These are phyloP conservation scores for Papilio glaucus DNA, from an alignment of 1,140 invertebrate genomes.

Conservation along the genomic window DNA sequence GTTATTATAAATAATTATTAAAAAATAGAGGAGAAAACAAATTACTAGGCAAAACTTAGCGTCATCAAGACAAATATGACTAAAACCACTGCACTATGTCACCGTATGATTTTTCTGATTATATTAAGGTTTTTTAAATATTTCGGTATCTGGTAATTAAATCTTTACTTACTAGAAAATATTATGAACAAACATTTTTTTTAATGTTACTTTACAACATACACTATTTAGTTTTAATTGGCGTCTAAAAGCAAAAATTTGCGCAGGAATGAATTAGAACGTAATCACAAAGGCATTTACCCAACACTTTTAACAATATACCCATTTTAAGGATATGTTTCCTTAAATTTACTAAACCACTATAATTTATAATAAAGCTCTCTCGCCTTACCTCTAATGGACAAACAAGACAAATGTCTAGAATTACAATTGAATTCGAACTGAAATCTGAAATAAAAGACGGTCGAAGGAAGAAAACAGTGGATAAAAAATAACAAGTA, in stretches of 20 bases:
- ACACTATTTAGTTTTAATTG: too few species aligned
- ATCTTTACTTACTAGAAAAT: neutral
- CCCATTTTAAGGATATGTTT: neutral
- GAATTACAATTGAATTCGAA: neutral
- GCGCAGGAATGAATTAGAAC: neutral
- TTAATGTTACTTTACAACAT: neutral
- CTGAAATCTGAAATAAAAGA: constrained; percentile 7
- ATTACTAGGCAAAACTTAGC: neutral
- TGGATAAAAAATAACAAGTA: neutral
- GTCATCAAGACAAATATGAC: neutral
- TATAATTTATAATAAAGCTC: neutral
- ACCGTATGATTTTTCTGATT: neutral
- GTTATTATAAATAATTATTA: neutral
- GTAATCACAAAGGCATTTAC: neutral
- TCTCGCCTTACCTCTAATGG: neutral
- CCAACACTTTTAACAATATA: neutral
- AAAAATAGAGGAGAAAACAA: neutral
- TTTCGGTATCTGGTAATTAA: neutral
- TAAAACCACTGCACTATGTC: constrained; percentile 1
- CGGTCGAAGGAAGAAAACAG: neutral
- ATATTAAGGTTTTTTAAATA: constrained; percentile 1
- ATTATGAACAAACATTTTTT: neutral
- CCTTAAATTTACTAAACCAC: neutral
- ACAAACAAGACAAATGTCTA: constrained; percentile 6
- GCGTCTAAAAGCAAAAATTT: neutral